Base-by-base conservation (phyloP, 2,888 invertebrate species). In the Drosophila eohydei region DNA sequence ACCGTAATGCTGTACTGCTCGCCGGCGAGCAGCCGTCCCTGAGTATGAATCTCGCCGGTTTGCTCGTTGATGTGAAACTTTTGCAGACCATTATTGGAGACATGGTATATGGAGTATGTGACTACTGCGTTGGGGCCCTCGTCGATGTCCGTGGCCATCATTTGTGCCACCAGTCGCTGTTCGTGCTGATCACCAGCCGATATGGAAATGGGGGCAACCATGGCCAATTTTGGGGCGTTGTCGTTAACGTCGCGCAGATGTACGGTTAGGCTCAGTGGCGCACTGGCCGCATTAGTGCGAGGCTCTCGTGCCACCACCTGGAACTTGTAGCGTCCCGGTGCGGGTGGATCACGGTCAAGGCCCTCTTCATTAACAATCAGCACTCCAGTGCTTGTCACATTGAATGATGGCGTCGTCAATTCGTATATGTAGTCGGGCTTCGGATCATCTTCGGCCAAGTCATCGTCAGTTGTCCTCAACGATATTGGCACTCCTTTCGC, bases 1-100 rank as follows among this genome's bases (percentile, higher is more conserved):
- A 98, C 95, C 0, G 97, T 97, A 28, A 98, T 95, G 91, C 97
- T 97, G 93, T 97, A 98, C 85, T 97, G 97, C 85, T 97, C 97
- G 0, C 97, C 98, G 0, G 97, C 96, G 91, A 96, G 95, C 12
- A 98, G 92, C 63, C 96, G 96, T 4, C 96, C 96, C n/a, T 95
- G 94, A 21, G 97, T 96, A 69, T 97, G 94, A 89, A 96, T 95
- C 78, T 95, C 94, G 30, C 98, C 98, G 14, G 95, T 96, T 82
- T 94, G 94, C 56, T 96, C 95, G 90, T 98, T 95, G 84, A 98
- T 97, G 85, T 95, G 95, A 92, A 98, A 98, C 92, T 97, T 97
- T 86, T 96, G 96, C 71, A 95, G 94, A 2, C 97, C 98, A 92
- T 97, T 97, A 93, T 97, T 98, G 71, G 97, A 97, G 9, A 98